Base-by-base conservation (phyloP, 2,797 vertebrate genomes). In the Lagodon rhomboides region DNA sequence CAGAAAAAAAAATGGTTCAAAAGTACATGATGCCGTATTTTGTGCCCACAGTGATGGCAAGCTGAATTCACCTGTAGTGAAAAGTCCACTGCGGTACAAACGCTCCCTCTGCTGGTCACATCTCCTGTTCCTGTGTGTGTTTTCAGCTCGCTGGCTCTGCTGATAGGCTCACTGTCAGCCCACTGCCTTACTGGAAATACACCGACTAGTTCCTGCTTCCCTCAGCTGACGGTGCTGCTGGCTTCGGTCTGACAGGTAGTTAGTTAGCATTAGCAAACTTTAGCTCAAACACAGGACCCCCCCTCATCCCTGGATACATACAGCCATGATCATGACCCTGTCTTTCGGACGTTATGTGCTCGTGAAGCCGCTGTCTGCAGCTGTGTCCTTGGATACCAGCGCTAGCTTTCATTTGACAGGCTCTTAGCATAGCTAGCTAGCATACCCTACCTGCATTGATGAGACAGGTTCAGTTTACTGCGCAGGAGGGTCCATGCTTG, bases 61-160 rank as follows among this genome's bases (percentile, higher is more conserved):
- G 1, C 2, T 22, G 6, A 51, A 7, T 18, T 13, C 3, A 10
- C 41, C 20, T 4, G 1, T 11, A 22, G 11, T 43, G 10, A 23
- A 27, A 43, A 16, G 0, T 13, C n/a, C 3, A 10, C 10, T 12
- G 53, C 15, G 0, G 53, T 54, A 3, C 51, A 54, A 46, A 1
- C 0, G 20, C 82, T 10, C 82, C 90, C 76, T 54, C 85, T 90
- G 75, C 73, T 82, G 89, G 89, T 68, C 22, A 20, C 0, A 1
- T 16, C 0, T 2, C 0, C 0, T 3, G n/a, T n/a, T n/a, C n/a
- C n/a, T 1, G 8, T 7, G 11, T 80, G 81, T 76, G 30, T 55
- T 0, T 59, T 82, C 22, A 59, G 69, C 44, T 80, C 75, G 77
- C 23, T 22, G 61, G 43, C 0, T 0, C 27, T 56, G 2, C 0